Base-by-base conservation (phyloP, 2,113 vertebrate species). In the Sylvietta virens region DNA sequence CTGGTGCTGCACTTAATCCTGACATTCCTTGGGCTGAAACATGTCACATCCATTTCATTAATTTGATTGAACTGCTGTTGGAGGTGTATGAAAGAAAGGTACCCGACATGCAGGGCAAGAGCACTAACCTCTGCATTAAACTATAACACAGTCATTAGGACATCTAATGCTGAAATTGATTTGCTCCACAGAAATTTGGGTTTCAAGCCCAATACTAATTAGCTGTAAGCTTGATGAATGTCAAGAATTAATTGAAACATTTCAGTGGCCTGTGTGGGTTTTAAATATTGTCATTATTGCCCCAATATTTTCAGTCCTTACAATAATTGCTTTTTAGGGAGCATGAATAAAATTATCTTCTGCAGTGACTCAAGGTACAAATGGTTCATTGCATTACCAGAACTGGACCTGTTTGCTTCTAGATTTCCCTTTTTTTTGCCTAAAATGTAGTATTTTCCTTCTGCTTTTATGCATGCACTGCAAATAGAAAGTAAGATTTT, bases 201-300 rank as follows among this genome's bases (percentile, higher is more conserved):
- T 95, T 97, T 91, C 76, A 76, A 86, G 93, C 62, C 62, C 92
- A 93, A 74, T 92, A 92, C 77, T 95, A 93, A 96, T 97, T 95
- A 96, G 72, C 74, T 79, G 40, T 89, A 76, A 86, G 88, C 82
- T 92, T 96, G 80, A 76, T 94, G 80, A 96, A 89, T 96, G 84
- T 95, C 92, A 97, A 69, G 74, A 97, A 96, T 91, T 95, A 96
- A 96, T 96, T 92, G 92, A 96, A 96, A 93, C 62, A 85, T 81
- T 96, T 76, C 58, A 53, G 60, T 93, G 77, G 64, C 73, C 90
- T 94, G 9, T 69, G 33, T 94, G 76, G 57, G 48, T 92, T 97
- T 97, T 92, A 95, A 97, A 88, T 96, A 88, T 95, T 96, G 78
- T 94, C 44, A 6, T 89, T 76, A 64, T 90, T 96, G 76, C 80